A percentile compares a stretch with the other conserved stretches of the same genome.
phyloP scores from a whole-genome alignment of 2,797 vertebrate genomes.

The Champsocephalus gunnari region DNA sequence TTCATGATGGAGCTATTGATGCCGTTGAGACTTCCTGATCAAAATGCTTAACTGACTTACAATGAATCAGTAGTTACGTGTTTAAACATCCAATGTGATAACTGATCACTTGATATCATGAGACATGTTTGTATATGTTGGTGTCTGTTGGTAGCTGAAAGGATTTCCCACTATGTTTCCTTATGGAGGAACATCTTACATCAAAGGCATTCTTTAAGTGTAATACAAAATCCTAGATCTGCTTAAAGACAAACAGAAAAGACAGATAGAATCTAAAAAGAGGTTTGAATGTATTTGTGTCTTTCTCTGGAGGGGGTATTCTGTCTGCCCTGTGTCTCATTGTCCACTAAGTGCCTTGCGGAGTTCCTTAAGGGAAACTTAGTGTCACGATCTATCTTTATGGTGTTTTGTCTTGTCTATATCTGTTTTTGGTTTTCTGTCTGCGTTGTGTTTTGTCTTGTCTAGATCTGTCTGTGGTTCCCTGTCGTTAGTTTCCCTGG shows the following conservation, averaged over 20 bases:
- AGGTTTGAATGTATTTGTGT: neutral
- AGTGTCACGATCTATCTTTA: too few species aligned
- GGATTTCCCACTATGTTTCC: neutral
- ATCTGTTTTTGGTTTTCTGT: too few species aligned
- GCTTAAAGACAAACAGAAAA: neutral
- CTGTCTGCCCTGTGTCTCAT: too few species aligned
- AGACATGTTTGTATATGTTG: neutral
- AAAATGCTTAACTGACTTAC: neutral
- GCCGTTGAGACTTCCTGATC: neutral
- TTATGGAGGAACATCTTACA: neutral
- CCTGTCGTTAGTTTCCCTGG: too few species aligned
- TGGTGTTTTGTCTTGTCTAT: too few species aligned
- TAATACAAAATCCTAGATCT: neutral
- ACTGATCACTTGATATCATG: neutral
- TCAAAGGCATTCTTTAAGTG: neutral
- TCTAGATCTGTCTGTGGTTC: too few species aligned
- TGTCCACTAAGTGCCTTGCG: too few species aligned
- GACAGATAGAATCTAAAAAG: neutral
- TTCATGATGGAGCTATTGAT: neutral
- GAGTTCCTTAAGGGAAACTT: too few species aligned
- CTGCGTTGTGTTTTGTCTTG: too few species aligned
- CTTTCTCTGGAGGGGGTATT: too few species aligned
- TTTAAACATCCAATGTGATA: neutral
- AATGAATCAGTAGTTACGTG: neutral
- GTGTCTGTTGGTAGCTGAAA: neutral